Conservation (phyloP, 2,888 invertebrate genomes). For the Diabrotica balteata region DNA sequence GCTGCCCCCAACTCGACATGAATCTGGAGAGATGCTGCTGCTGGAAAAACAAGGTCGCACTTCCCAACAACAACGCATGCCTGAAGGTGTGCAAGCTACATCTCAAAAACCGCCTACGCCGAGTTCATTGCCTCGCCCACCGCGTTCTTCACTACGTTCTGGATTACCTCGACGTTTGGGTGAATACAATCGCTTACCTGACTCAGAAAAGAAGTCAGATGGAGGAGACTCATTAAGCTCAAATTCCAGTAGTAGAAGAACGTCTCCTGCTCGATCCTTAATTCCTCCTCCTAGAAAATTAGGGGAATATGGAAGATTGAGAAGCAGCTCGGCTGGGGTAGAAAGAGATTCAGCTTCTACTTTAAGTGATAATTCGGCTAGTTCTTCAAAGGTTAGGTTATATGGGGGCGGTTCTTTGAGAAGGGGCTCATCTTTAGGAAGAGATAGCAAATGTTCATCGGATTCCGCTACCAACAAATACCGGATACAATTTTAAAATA, state of each 20-base stretch:
- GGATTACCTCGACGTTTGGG: conserved; percentile 63
- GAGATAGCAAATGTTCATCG: conserved; percentile 62
- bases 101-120: conserved; percentile 65
- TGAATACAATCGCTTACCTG: conserved; percentile 72
- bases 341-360: conserved; percentile 65
- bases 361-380: conserved; percentile 65
- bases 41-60: conserved; percentile 80
- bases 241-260: conserved; percentile 57
- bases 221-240: conserved; percentile 58
- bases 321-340: conserved; percentile 62
- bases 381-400: conserved; percentile 64
- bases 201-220: conserved; percentile 61
- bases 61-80: conserved; percentile 76
- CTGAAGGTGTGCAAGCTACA: conserved; percentile 54
- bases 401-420: conserved; percentile 59
- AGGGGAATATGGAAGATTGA: conserved; percentile 67
- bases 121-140: conserved; percentile 76
- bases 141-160: conserved; percentile 64
- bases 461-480: conserved; percentile 71
- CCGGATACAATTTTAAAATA: conserved; percentile 73
- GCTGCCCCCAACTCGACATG: conserved; percentile 55
- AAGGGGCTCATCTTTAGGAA: conserved; percentile 67
- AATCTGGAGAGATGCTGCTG: conserved; percentile 73
- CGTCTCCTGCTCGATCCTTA: conserved; percentile 62
- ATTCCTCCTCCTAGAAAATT: conserved; percentile 65